Evolutionary conservation across 1,140 invertebrate species (phyloP), one percentile per base, ranked within the genome.

Genomic region (Mycetomoellerius zeteki): DNA sequence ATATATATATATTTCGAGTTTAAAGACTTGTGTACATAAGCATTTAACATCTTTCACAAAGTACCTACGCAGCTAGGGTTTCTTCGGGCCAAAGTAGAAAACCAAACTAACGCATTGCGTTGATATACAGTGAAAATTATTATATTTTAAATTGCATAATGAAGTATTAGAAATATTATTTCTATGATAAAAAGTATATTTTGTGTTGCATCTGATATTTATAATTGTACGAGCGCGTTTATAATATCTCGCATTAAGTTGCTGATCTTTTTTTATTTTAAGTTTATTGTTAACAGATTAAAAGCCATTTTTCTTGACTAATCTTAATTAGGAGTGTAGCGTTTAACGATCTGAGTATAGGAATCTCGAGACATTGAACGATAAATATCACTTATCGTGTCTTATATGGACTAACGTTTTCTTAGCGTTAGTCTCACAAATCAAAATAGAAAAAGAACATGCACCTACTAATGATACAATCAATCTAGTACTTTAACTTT

Each of bases 61-160:
- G 67, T 89, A 90, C 86, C 89, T 89, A 87, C 24, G 60, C 76
- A 72, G 82, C 67, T 89, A 85, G 58, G 62, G 56, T 77, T 77
- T 88, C 47, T 72, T 89, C 73, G 78, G 89, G 89, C 89, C 89
- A 90, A 90, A 90, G 89, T 89, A 87, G 71, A 60, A 90, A 47
- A 90, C 89, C 89, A 90, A 90, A 90, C 65, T 71, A 85, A 62
- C 58, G 72, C 58, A 65, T 87, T 89, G 78, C 80, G 69, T 56
- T 73, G 54, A 78, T 54, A 85, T 47, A 65, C 65, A 56, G 33
- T n/a, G 16, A 64, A 85, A 85, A 62, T 85, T 76, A 37, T 85
- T 85, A 37, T 85, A 76, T 27, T 85, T 85, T 65, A n/a, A 85
- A 76, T 54, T 52, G 30, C 60, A 85, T 62, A 64, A 52, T 58